Base-by-base conservation (phyloP, 2,113 vertebrate species). In the Lonchura striata region DNA sequence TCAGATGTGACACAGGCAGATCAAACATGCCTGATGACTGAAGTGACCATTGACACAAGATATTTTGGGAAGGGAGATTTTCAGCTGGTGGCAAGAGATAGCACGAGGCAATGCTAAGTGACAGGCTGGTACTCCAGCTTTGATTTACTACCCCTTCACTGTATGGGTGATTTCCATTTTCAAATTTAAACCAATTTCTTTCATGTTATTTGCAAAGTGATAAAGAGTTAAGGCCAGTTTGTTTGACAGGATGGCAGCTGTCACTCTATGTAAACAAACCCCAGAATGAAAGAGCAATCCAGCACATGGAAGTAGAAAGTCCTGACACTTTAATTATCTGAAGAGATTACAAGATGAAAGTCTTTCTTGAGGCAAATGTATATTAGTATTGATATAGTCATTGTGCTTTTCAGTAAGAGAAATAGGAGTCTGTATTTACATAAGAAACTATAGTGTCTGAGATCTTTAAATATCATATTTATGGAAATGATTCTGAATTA, bases 401-500 rank as follows among this genome's bases (percentile, higher is more conserved):
- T 97, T 97, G 97, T 97, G 86, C 96, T 95, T 97, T 97, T 97
- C 95, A 93, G 94, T 93, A 97, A 95, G 92, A 98, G 97, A 97
- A 98, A 98, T 95, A 95, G 89, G 94, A 96, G 86, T 93, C 97
- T 97, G 91, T 96, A 98, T 98, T 98, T 98, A 98, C 98, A 98
- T 97, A 96, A 98, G 98, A 98, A 98, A 97, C 97, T 97, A 98
- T 98, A 98, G 97, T 86, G 94, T 98, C 97, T 98, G 96, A 98
- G 96, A 98, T 98, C 97, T 97, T 98, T 98, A 98, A 98, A 98
- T 98, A 97, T 97, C 98, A 97, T 98, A 98, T 98, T 98, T 98
- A 98, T 98, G 97, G 98, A 98, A 98, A 98, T 98, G 97, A 98
- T 95, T 97, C 89, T 95, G 90, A 97, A 95, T 97, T 96, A 98